Conservation (phyloP, 2,797 vertebrate species). For the Sebastes flavidus region DNA sequence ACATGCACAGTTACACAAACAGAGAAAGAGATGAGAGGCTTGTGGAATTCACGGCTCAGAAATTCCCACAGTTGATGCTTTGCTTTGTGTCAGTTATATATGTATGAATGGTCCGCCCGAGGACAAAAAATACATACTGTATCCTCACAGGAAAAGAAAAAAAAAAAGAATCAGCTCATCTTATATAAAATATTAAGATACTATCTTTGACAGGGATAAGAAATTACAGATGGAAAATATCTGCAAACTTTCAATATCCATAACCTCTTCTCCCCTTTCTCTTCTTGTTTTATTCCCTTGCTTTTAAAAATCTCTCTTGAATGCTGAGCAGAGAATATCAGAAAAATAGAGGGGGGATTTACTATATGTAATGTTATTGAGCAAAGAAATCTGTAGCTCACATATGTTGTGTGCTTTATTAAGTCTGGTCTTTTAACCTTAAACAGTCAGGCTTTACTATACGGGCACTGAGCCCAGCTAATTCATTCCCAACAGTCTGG, state of each 20-base stretch:
- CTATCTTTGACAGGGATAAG: constrained; percentile 30
- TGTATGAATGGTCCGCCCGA: constrained; percentile 46
- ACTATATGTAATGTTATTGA: constrained; percentile 22
- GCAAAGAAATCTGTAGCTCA: constrained; percentile 41
- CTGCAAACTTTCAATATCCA: constrained; percentile 18
- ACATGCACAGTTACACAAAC: constrained; percentile 35
- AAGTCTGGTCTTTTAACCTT: constrained; percentile 66
- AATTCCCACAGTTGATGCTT: constrained; percentile 44
- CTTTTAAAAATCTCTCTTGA: not conserved
- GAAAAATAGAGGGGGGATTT: not conserved
- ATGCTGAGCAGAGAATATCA: not conserved
- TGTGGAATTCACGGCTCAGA: constrained; percentile 40
- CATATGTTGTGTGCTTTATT: constrained; percentile 52
- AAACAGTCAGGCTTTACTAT: constrained; percentile 64
- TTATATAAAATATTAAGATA: constrained; percentile 59
- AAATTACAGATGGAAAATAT: constrained; percentile 28
- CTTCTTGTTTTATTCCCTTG: not conserved
- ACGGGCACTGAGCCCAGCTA: constrained; percentile 71
- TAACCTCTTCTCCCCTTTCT: not conserved
- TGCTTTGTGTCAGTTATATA: constrained; percentile 50
- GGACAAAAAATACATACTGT: constrained; percentile 46
- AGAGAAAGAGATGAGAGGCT: constrained; percentile 37
- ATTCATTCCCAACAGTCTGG: constrained; percentile 78
- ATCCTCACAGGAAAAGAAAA: not conserved
- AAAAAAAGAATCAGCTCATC: constrained; percentile 16